Base-by-base conservation (phyloP, 2,888 invertebrate genomes). In the Diplolepis rosae region DNA sequence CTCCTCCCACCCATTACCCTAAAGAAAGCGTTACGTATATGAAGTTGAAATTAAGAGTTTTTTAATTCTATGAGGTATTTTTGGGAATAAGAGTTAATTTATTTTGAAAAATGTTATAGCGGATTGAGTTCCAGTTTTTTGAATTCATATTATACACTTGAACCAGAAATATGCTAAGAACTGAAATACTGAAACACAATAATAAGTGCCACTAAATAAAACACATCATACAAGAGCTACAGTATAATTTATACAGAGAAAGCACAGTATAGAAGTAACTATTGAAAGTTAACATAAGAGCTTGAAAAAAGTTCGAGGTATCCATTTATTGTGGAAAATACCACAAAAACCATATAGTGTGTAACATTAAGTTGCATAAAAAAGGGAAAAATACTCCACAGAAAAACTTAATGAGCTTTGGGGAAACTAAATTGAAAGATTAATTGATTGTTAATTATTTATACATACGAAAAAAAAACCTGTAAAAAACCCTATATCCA, bases 241-340 rank as follows among this genome's bases (percentile, higher is more conserved):
- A 39, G n/a, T 61, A 39, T 39, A 39, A n/a, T 39, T 24, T 24
- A 54, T 18, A 56, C 22, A n/a, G n/a, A 39, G 61, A 24, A 61
- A 61, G 39, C 39, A 61, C 39, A 61, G 24, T 24, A n/a, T 56
- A 56, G 11, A 61, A 39, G 13, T 35, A 56, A 39, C 61, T 61
- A 61, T 7, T 35, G 39, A 61, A 35, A 61, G 35, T 24, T 27
- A 39, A 61, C 24, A 56, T 2, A 39, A 24, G 3, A 4, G 7
- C 39, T 27, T n/a, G 4, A 56, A 39, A 0, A 22, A 39, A 35
- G 35, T 2, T 15, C n/a, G 24, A 39, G 0, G 22, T 35, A 27
- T 61, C 18, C 18, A 39, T 27, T 61, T 39, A 61, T 35, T 18
- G 13, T 54, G 35, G 13, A 39, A 39, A 61, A 35, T 39, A 39